A percentile compares a stretch with the other conserved stretches of the same genome.
Conservation (phyloP, 1,140 invertebrate species). For the Lepidurus packardi region DNA sequence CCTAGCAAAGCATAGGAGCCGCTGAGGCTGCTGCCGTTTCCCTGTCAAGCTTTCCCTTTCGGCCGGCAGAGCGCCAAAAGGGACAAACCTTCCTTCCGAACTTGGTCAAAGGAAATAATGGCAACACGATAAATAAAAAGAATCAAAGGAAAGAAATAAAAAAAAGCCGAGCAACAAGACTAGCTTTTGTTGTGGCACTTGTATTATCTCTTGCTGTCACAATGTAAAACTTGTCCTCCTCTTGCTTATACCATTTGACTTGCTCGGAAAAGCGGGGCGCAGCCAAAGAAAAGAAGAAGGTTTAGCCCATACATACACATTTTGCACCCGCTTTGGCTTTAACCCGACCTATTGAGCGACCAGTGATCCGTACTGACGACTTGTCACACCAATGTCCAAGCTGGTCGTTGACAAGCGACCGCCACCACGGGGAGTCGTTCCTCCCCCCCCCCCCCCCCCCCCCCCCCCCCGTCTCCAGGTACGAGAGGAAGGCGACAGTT, state of each 20-base stretch:
- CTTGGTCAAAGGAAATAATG: not conserved
- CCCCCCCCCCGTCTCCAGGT: not conserved
- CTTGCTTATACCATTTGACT: not conserved
- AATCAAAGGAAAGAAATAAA: not conserved
- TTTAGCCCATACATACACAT: not conserved
- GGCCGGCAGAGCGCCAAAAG: too few species aligned
- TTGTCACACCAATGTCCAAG: slow-evolving; percentile 14
- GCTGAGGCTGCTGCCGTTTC: not conserved
- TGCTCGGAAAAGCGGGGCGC: not conserved
- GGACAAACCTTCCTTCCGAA: not conserved
- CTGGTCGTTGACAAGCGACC: slow-evolving; percentile 13
- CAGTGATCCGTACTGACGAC: slow-evolving; percentile 17
- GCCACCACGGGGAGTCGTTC: not conserved
- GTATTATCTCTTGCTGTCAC: slow-evolving; percentile 1
- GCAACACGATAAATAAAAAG: not conserved
- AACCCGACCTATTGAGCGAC: slow-evolving; percentile 1
- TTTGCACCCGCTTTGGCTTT: not conserved
- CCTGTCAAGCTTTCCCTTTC: too few species aligned
- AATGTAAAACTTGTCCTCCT: not conserved
- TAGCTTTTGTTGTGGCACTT: not conserved
- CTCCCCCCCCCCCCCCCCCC: too few species aligned
- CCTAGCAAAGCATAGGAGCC: not conserved
- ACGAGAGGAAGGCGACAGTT: not conserved
- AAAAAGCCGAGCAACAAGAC: not conserved
- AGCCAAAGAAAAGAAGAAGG: not conserved